Evolutionary conservation across 2,113 vertebrate genomes (phyloP), one percentile per base, ranked within the genome.

Genomic region (Ranitomeya imitator): DNA sequence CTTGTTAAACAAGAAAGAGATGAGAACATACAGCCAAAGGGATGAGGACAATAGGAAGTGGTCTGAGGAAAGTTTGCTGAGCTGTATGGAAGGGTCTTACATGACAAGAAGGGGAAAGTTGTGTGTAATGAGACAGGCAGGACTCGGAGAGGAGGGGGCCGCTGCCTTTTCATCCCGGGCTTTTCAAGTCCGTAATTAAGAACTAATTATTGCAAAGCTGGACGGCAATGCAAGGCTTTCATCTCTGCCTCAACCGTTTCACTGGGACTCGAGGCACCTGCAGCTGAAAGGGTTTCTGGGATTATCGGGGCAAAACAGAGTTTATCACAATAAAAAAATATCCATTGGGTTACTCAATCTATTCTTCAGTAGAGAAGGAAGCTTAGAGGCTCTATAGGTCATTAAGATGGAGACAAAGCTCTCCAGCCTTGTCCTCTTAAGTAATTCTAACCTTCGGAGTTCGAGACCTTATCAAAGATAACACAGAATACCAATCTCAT

Each of bases 141-240:
- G 13, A 23, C 8, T 8, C 71, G 3, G 7, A 0, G 16, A 54
- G 7, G 0, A 0, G 78, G 88, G 69, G 73, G 82, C 86, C 61
- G n/a, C 71, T 7, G 90, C 88, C 90, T 92, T 91, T 92, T 91
- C 37, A 80, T 91, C 89, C 85, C 2, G 0, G 45, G 15, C 77
- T 90, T 71, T 45, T 55, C 88, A n/a, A 21, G 83, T 15, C 60
- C 0, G 0, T 79, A 78, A 90, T 88, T 90, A 78, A 57, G 82
- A 71, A 67, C 13, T 86, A 77, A 19, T 19, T 83, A 90, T 15
- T 0, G 52, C 89, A 85, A 90, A 89, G 19, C 88, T 85, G 55
- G 59, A 0, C 61, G 19, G 85, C 67, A 23, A 79, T 37, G 57
- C 37, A 18, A 61, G 0, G 65, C 80, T 91, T 91, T 91, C 88